Base-by-base conservation (phyloP, 2,113 vertebrate species). In the Tragelaphus imberbis region DNA sequence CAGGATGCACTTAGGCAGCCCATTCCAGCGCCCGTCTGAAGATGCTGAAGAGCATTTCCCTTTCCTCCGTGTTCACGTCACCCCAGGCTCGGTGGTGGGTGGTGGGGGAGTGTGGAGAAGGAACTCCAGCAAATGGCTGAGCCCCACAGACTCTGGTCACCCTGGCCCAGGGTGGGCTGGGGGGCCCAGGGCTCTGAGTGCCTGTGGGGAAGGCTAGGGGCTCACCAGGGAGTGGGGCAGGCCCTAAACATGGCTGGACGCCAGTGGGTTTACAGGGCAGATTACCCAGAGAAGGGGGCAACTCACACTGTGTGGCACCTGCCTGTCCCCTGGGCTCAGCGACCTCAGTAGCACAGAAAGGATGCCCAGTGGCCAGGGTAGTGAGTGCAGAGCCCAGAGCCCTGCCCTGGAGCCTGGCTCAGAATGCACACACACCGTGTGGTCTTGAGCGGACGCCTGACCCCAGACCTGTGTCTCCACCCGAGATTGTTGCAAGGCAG, bases 401-500 rank as follows among this genome's bases (percentile, higher is more conserved):
- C 51, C 55, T 17, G 49, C 9, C 17, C 58, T 56, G 13, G 28
- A n/a, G 61, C 84, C 89, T 58, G 27, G 59, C n/a, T 79, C 36
- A 21, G 6, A 47, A 23, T 1, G 21, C 28, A 4, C 17, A 3
- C 1, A 27, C 1, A 3, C 28, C 1, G 0, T 5, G 11, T 36
- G 56, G 27, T 23, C 80, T 55, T 21, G 49, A 49, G 21, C 11
- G 7, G 11, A 13, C 3, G 0, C 36, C 14, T 59, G 21, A 33
- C 11, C 25, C 19, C 15, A 47, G 44, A 51, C n/a, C 3, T 5
- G 25, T 1, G 1, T 15, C 19, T 75, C 27, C 9, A 25, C 12
- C 7, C 0, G 2, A 14, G 28, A 28, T 10, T 17, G 27, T 40
- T 2, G 3, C 0, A 19, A 40, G 53, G 13, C 7, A 5, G 0